A percentile compares a stretch with the other conserved stretches of the same genome.
Conservation (phyloP, 2,113 vertebrate species). For the Myodes glareolus region DNA sequence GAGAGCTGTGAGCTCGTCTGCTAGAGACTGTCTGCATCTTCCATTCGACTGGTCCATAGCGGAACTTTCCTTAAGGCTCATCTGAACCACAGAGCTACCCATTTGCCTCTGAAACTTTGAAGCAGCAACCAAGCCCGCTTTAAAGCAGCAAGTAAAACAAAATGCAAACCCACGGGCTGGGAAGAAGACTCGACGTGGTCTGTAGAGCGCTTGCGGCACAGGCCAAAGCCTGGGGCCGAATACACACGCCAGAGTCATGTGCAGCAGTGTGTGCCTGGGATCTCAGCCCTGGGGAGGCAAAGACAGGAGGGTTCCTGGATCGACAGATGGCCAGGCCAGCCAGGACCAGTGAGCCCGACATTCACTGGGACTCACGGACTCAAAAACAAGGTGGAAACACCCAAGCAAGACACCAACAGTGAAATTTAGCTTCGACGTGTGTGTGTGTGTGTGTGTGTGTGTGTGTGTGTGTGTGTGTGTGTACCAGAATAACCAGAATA, state of each 20-base stretch:
- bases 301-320: neutral
- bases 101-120: conserved; percentile 10
- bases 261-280: neutral
- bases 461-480: too few species aligned
- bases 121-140: neutral
- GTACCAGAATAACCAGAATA: neutral
- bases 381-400: neutral
- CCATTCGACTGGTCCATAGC: conserved; percentile 51
- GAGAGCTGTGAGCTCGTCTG: neutral
- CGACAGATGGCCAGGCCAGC: neutral
- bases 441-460: too few species aligned
- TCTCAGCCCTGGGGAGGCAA: neutral
- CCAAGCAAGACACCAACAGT: neutral
- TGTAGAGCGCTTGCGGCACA: neutral
- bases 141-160: neutral
- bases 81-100: neutral
- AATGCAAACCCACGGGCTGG: neutral
- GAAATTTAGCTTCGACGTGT: neutral
- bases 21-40: neutral
- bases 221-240: neutral
- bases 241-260: neutral
- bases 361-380: neutral
- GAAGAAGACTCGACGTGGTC: too few species aligned
- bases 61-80: conserved; percentile 1
- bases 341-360: neutral